Percentiles rank a stretch among this genome's conserved stretches.
Conservation (phyloP, 2,888 invertebrate genomes). For the Macrophya alboannulata region DNA sequence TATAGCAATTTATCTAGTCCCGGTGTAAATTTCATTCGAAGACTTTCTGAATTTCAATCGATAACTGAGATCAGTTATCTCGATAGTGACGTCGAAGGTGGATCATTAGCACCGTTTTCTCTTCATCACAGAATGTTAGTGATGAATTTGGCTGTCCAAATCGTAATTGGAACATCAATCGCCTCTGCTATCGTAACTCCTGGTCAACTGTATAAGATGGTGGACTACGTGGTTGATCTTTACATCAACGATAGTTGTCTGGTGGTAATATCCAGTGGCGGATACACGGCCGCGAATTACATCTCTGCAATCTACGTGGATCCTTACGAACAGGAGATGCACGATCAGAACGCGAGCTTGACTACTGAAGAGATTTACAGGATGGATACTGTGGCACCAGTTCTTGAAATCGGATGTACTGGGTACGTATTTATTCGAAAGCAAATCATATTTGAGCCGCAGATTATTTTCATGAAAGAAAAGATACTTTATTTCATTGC, state of each 20-base stretch:
- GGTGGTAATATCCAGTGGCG: constrained; percentile 4
- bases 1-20: background rate
- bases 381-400: background rate
- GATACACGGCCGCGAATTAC: background rate
- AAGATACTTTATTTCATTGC: background rate
- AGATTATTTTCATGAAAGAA: background rate
- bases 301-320: constrained; percentile 12
- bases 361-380: constrained; percentile 27
- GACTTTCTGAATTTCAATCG: background rate
- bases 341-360: background rate
- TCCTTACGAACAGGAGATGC: background rate
- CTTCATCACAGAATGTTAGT: background rate
- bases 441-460: background rate
- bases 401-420: constrained; percentile 32
- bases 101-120: background rate
- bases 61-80: background rate
- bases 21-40: too few relatives aligned
- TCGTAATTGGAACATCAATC: background rate
- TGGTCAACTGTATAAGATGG: background rate
- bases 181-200: constrained; percentile 20
- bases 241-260: constrained; percentile 30
- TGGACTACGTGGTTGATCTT: constrained; percentile 4
- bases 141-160: background rate
- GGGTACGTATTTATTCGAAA: background rate
- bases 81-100: background rate